A percentile compares a stretch with the other conserved stretches of the same genome.
Evolutionary conservation across 1,140 invertebrate genomes (phyloP).

Genomic region (Agrypnia vestita): DNA sequence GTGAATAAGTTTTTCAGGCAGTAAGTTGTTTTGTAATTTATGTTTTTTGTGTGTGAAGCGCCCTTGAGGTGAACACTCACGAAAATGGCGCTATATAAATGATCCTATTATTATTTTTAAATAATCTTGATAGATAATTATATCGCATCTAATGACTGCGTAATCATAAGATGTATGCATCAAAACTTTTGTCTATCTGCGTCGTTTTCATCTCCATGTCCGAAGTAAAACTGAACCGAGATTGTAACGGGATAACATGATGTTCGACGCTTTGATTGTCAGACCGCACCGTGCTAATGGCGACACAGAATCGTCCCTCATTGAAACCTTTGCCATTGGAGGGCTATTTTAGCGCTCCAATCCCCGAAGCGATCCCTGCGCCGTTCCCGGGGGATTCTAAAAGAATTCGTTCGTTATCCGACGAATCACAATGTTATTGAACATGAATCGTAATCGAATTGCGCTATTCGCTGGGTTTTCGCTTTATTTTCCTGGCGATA

Average conservation of each 20-base stretch:
- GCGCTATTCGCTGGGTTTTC: neutral
- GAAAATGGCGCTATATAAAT: no score
- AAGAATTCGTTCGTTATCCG: conserved; percentile 41
- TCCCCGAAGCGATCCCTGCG: neutral
- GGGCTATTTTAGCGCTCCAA: conserved; percentile 13
- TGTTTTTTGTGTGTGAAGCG: no score
- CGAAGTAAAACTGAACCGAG: neutral
- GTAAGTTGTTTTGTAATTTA: no score
- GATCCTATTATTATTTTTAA: no score
- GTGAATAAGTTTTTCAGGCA: no score
- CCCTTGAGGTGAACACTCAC: no score
- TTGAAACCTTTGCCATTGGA: conserved; percentile 12
- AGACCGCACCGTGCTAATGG: conserved; percentile 13
- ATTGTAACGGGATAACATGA: neutral
- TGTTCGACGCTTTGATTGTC: conserved; percentile 13
- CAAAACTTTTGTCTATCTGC: no score
- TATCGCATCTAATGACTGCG: no score
- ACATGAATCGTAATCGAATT: conserved; percentile 15
- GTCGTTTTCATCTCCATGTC: no score
- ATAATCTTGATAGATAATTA: no score
- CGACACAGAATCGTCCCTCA: conserved; percentile 9
- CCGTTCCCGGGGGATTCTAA: conserved; percentile 23
- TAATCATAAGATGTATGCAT: no score
- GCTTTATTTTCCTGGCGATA: conserved; percentile 12
- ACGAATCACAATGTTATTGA: conserved; percentile 24